Percentiles rank a stretch among this genome's conserved stretches.
These are phyloP conservation scores for Rhabdophis nuchalis DNA, from an alignment of 2,797 vertebrate species.

Conservation along the genomic window DNA sequence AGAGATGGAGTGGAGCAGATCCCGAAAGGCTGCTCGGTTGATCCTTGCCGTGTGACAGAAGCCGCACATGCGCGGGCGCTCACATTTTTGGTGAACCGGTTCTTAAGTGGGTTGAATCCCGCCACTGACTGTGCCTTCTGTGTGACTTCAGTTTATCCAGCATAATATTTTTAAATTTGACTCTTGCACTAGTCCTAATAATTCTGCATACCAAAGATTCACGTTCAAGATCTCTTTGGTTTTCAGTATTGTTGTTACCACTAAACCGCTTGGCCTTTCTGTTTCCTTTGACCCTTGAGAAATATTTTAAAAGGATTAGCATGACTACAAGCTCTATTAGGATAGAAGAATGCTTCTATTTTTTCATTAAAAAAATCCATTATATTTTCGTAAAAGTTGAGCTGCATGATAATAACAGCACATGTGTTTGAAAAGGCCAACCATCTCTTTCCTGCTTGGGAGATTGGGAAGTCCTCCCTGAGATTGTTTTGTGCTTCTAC, in stretches of 20 bases:
- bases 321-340: neutral
- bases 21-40: too few species aligned
- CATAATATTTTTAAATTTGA: neutral
- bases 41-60: too few species aligned
- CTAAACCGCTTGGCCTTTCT: neutral
- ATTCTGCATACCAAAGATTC: neutral
- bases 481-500: neutral
- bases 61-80: too few species aligned
- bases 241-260: neutral
- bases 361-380: neutral
- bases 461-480: neutral
- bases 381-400: neutral
- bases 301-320: conserved; percentile 1
- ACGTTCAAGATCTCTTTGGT: neutral
- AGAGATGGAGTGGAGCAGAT: too few species aligned
- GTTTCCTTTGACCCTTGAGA: neutral
- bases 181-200: neutral
- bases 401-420: neutral
- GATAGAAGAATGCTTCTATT: neutral
- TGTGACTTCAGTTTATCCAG: neutral
- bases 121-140: neutral
- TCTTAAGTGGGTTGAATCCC: too few species aligned
- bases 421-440: neutral
- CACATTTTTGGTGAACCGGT: too few species aligned
- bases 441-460: neutral